A percentile compares a stretch with the other conserved stretches of the same genome.
Evolutionary conservation across 2,113 vertebrate species (phyloP).

Genomic region (Nannobrachium achirus): DNA sequence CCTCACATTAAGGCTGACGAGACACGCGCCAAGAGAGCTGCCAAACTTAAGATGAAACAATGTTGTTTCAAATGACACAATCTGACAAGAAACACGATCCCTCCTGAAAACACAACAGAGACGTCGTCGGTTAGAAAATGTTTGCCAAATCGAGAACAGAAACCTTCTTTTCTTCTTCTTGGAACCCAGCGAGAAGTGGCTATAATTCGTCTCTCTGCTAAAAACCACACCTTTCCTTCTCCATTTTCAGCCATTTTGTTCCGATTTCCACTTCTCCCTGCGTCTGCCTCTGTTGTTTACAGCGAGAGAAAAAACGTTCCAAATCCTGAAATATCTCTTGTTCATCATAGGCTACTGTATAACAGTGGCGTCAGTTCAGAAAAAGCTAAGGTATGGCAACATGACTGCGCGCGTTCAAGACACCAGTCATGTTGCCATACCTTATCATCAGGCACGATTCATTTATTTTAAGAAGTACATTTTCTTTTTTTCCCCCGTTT

Average conservation of each 20-base stretch:
- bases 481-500: too few relatives aligned
- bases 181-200: constrained; percentile 1
- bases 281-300: constrained; percentile 21
- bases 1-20: not conserved
- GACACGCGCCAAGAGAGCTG: constrained; percentile 17
- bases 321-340: too few relatives aligned
- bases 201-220: not conserved
- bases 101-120: constrained; percentile 39
- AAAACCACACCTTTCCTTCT: constrained; percentile 27
- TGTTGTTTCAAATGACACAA: not conserved
- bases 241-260: constrained; percentile 4
- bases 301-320: constrained; percentile 32
- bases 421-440: too few relatives aligned
- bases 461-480: too few relatives aligned
- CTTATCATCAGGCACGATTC: too few relatives aligned
- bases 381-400: too few relatives aligned
- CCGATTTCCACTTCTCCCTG: constrained; percentile 47
- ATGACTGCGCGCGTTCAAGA: too few relatives aligned
- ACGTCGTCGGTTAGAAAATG: not conserved
- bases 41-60: not conserved
- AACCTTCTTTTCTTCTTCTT: constrained; percentile 36
- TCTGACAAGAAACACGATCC: not conserved
- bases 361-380: too few relatives aligned
- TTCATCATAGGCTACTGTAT: too few relatives aligned
- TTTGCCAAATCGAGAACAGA: constrained; percentile 50